Evolutionary conservation across 1,140 invertebrate species (phyloP).

Genomic region (Holotrichia oblita): DNA sequence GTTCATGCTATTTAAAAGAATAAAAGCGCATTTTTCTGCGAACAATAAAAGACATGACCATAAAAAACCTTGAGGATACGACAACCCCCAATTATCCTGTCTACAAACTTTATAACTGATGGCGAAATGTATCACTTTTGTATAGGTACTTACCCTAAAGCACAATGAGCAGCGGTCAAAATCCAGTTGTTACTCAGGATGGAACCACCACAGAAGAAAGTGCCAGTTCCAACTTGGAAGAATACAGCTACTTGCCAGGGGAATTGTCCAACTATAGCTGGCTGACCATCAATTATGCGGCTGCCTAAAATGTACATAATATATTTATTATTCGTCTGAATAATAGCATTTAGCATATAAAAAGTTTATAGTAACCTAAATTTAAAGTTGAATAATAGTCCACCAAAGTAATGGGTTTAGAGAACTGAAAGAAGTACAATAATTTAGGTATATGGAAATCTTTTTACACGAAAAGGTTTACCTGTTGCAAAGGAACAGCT

Average conservation of each 20-base stretch:
- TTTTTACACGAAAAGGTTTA: not conserved
- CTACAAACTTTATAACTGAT: no score
- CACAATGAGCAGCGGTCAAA: slow-evolving; percentile 56
- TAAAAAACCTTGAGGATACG: no score
- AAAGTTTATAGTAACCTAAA: not conserved
- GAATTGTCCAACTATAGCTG: slow-evolving; percentile 45
- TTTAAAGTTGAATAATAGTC: not conserved
- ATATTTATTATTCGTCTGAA: not conserved
- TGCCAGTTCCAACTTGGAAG: slow-evolving; percentile 44
- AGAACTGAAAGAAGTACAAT: not conserved
- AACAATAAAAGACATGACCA: no score
- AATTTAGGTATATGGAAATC: not conserved
- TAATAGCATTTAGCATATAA: not conserved
- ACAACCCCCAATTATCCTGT: no score
- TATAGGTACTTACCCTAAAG: slow-evolving; percentile 43
- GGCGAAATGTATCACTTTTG: no score
- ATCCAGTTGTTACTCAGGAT: slow-evolving; percentile 54
- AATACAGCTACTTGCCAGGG: slow-evolving; percentile 47
- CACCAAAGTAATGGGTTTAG: not conserved
- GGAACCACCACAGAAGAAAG: slow-evolving; percentile 53
- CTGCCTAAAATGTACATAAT: slow-evolving; percentile 19
- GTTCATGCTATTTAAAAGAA: no score
- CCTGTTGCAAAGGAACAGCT: not conserved
- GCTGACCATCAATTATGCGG: slow-evolving; percentile 46
- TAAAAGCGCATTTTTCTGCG: no score